These are phyloP conservation scores for Nomada goodeniana DNA, from an alignment of 2,888 invertebrate species.

Conservation along the genomic window DNA sequence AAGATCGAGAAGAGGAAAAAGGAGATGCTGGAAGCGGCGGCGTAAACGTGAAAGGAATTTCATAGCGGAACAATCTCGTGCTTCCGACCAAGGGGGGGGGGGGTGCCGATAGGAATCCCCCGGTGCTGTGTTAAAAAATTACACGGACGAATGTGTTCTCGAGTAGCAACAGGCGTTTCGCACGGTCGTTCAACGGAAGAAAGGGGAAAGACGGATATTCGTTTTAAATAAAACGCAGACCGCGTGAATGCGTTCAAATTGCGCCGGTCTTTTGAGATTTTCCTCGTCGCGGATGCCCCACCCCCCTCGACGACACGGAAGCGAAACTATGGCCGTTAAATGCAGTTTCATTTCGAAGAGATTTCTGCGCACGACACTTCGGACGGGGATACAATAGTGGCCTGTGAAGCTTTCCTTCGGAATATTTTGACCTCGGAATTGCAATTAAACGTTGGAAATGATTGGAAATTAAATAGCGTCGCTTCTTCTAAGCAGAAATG, in stretches of 20 bases:
- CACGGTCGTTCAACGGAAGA: not conserved
- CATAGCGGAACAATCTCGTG: constrained; percentile 59
- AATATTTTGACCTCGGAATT: not conserved
- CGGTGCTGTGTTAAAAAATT: constrained; percentile 57
- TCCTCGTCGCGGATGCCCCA: not conserved
- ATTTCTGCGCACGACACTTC: not conserved
- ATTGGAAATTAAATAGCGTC: no score
- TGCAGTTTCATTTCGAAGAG: constrained; percentile 11
- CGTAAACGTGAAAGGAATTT: constrained; percentile 72
- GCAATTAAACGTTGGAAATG: not conserved
- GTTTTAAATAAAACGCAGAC: constrained; percentile 37
- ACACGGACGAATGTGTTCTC: constrained; percentile 44
- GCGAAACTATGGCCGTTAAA: constrained; percentile 10
- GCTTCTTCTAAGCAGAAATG: no score
- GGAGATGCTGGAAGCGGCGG: constrained; percentile 57
- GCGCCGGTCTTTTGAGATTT: constrained; percentile 26
- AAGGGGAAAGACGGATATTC: constrained; percentile 3
- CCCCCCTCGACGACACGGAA: no score
- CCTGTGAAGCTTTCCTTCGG: not conserved
- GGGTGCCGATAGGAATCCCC: constrained; percentile 38
- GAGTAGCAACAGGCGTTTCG: constrained; percentile 66
- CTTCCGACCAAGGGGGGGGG: constrained; percentile 15
- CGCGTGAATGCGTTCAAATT: constrained; percentile 47
- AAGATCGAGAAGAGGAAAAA: constrained; percentile 62
- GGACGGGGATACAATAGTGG: not conserved